Evolutionary conservation across 2,888 invertebrate genomes (phyloP), one percentile per base, ranked within the genome.

Genomic region (Conistra vaccinii): DNA sequence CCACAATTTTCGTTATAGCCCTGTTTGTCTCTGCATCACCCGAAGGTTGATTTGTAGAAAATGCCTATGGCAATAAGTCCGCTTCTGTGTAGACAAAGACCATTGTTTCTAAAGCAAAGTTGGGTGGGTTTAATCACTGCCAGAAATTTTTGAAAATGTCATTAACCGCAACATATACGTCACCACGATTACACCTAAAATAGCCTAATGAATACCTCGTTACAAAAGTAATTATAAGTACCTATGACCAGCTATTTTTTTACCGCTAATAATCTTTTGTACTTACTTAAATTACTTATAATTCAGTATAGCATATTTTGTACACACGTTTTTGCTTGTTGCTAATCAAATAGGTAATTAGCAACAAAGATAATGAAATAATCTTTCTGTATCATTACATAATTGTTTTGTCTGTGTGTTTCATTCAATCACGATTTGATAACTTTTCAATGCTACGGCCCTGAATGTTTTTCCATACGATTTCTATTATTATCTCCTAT

Each of bases 341-440:
- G 48, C n/a, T 74, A 79, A 81, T 83, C 62, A 32, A 57, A 55
- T 79, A 32, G 51, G 62, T 70, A 74, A 83, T 83, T 70, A 74
- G 23, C 55, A 35, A 55, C 45, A 20, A 32, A 20, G 84, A 67
- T 83, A 81, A 66, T 26, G 35, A 68, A 79, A 60, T 83, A 74
- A 74, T 79, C 61, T 60, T 48, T 48, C 3, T 69, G 20, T n/a
- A 61, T n/a, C 26, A 48, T 81, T 75, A 66, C 42, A 62, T 73
- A 77, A 80, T 72, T 62, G 3, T 61, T 75, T 70, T 81, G 63
- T 48, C 10, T 55, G n/a, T 61, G 26, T 35, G 17, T 76, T 45
- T 48, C 2, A 48, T 48, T 42, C 17, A 70, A 48, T 62, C 29
- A 42, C 29, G n/a, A 20, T 48, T 57, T 71, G 79, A 73, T 63